A percentile compares a stretch with the other conserved stretches of the same genome.
Conservation (phyloP, 2,888 invertebrate species). For the Spialia ferax region DNA sequence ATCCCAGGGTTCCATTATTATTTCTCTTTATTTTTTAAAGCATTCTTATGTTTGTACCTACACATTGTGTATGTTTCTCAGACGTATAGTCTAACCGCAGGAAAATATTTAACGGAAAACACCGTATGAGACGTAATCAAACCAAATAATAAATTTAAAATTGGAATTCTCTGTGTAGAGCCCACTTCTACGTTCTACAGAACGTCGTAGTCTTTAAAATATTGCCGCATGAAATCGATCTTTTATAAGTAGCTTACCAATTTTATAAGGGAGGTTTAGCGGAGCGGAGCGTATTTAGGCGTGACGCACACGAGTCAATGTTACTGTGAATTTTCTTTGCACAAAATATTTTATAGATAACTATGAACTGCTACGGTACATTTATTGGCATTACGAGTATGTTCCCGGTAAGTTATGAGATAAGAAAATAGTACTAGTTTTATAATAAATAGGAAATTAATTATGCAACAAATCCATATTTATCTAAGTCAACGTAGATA, state of each 20-base stretch:
- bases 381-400: too few relatives aligned
- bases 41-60: too few relatives aligned
- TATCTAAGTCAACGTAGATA: too few relatives aligned
- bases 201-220: constrained; percentile 54
- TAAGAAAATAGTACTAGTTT: too few relatives aligned
- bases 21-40: too few relatives aligned
- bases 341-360: not conserved
- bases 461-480: too few relatives aligned
- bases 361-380: too few relatives aligned
- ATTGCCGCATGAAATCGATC: constrained; percentile 67
- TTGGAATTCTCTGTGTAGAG: constrained; percentile 26
- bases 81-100: too few relatives aligned
- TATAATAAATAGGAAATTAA: too few relatives aligned
- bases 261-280: constrained; percentile 69
- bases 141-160: constrained; percentile 26
- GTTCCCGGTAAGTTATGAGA: too few relatives aligned
- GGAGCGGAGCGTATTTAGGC: constrained; percentile 30
- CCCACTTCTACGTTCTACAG: constrained; percentile 40
- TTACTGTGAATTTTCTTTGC: not conserved
- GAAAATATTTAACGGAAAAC: not conserved
- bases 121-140: not conserved
- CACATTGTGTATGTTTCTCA: too few relatives aligned
- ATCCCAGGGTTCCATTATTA: too few relatives aligned
- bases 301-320: constrained; percentile 5
- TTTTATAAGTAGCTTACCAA: constrained; percentile 73